Evolutionary conservation across 2,888 invertebrate species (phyloP).

Genomic region (Taphrorychus bicolor): DNA sequence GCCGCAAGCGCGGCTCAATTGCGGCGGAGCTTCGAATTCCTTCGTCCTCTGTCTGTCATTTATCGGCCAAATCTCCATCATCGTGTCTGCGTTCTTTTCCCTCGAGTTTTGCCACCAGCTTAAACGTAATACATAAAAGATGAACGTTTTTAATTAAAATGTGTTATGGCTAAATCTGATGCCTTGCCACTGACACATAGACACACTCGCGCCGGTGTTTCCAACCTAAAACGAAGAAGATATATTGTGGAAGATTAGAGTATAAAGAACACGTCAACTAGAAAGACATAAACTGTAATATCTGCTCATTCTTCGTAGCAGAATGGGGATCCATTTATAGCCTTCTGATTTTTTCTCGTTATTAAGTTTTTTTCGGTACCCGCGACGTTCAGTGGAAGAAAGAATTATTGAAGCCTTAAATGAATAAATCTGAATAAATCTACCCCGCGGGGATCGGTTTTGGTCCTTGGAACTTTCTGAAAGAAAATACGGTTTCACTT

Average conservation of each 20-base stretch:
- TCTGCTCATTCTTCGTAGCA: neutral
- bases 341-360: neutral
- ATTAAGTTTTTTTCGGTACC: neutral
- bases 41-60: constrained; percentile 45
- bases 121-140: neutral
- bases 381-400: neutral
- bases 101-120: neutral
- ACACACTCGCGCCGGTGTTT: no score
- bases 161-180: neutral
- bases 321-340: neutral
- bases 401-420: constrained; percentile 1
- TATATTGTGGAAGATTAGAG: constrained; percentile 10
- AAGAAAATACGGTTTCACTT: constrained; percentile 53
- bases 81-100: neutral
- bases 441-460: constrained; percentile 9
- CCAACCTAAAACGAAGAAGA: constrained; percentile 5
- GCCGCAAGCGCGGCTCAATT: constrained; percentile 46
- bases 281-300: constrained; percentile 19
- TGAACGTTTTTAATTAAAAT: neutral
- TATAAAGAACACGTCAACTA: constrained; percentile 15
- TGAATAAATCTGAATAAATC: constrained; percentile 16
- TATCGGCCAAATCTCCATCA: constrained; percentile 33
- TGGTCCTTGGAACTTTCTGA: constrained; percentile 18
- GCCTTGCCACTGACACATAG: neutral
- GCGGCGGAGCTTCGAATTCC: constrained; percentile 20